Evolutionary conservation across 35 echinoderm and acorn worm genomes (phyloP).

Genomic region (Ptychodera flava): DNA sequence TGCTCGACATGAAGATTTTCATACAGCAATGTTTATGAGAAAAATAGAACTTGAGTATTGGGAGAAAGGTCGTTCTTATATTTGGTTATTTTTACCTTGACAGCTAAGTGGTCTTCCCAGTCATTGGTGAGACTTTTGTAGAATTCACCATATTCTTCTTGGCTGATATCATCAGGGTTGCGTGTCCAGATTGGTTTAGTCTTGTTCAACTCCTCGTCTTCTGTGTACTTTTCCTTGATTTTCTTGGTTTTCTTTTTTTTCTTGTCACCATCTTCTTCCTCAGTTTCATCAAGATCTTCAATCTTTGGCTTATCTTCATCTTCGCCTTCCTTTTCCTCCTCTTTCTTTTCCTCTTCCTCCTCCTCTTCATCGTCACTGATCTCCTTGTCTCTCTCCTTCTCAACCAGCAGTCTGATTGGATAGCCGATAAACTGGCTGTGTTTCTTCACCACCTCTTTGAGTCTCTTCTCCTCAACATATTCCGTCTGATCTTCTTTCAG

Average conservation of each 20-base stretch:
- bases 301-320: conserved; percentile 46
- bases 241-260: conserved; percentile 45
- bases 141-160: conserved; percentile 96
- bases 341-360: conserved; percentile 54
- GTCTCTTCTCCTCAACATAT: conserved; percentile 78
- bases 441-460: conserved; percentile 95
- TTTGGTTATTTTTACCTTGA: too few relatives aligned
- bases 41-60: too few relatives aligned
- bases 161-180: conserved; percentile 97
- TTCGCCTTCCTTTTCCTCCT: conserved; percentile 58
- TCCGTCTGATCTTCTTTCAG: conserved; percentile 95
- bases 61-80: too few relatives aligned
- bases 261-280: conserved; percentile 40
- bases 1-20: too few relatives aligned
- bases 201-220: conserved; percentile 97
- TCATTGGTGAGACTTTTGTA: conserved; percentile 99
- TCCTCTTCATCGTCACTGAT: conserved; percentile 96
- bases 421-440: conserved; percentile 99
- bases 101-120: conserved; percentile 98
- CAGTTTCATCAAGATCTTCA: conserved; percentile 77
- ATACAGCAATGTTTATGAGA: too few relatives aligned
- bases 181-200: conserved; percentile 97
- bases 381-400: conserved; percentile 93
- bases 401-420: conserved; percentile 83
- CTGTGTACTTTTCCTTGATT: conserved; percentile 91